Conservation (phyloP, 35 echinoderm and acorn worm species). For the Acanthaster planci region DNA sequence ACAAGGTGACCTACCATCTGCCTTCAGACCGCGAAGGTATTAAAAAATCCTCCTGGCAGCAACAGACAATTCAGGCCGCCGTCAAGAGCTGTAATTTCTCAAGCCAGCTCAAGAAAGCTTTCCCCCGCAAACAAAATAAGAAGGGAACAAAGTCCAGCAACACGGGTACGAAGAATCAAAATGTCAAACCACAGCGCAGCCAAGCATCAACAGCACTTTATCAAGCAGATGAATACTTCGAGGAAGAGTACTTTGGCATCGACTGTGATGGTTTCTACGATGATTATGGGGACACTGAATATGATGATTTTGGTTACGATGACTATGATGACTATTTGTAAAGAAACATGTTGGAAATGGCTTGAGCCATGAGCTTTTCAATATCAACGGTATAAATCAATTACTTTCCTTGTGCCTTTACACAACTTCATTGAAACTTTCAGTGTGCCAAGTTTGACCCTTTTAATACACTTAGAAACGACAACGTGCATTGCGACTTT, state of each 20-base stretch:
- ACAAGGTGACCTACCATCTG: neutral
- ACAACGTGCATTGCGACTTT: no score
- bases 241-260: no score
- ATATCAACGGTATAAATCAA: no score
- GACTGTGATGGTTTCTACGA: neutral
- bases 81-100: neutral
- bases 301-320: neutral
- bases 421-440: no score
- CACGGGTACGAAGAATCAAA: neutral
- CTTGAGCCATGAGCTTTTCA: no score
- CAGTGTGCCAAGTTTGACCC: no score
- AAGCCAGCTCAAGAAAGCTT: neutral
- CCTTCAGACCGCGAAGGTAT: neutral
- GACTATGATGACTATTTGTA: neutral
- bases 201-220: no score
- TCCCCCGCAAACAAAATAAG: neutral
- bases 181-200: neutral
- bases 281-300: neutral
- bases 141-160: neutral
- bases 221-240: no score
- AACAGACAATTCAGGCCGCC: neutral
- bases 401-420: no score
- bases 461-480: no score
- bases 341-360: no score
- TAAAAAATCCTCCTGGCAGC: neutral